Evolutionary conservation across 2,797 vertebrate genomes (phyloP).

Genomic region (Tachyglossus aculeatus): DNA sequence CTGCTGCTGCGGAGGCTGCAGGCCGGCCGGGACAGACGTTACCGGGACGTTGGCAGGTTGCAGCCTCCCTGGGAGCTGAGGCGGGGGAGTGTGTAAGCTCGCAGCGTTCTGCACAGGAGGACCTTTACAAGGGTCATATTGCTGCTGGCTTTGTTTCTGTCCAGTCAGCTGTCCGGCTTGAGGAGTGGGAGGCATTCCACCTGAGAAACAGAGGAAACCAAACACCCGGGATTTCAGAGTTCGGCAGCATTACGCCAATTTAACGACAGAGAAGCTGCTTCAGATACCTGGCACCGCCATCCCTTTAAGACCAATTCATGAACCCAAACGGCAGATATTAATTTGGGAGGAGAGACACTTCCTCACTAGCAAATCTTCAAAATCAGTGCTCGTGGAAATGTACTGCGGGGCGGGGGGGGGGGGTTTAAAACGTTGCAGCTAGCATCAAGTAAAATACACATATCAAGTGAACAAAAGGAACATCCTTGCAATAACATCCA

Average conservation of each 20-base stretch:
- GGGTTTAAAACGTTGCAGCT: background rate
- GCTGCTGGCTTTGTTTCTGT: slow-evolving; percentile 86
- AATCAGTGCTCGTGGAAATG: rapidly evolving
- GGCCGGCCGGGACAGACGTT: slow-evolving; percentile 60
- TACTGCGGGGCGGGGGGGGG: no score
- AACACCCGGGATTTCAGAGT: background rate
- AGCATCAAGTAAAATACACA: slow-evolving; percentile 4
- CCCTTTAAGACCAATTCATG: background rate
- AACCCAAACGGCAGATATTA: background rate
- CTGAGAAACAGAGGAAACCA: slow-evolving; percentile 65
- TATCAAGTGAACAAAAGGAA: slow-evolving; percentile 11
- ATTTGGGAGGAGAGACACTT: background rate
- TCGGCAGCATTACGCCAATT: background rate
- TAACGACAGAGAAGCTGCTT: background rate
- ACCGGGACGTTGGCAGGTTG: slow-evolving; percentile 76
- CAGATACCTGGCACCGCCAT: background rate
- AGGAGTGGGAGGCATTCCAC: slow-evolving; percentile 83
- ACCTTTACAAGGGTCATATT: slow-evolving; percentile 88
- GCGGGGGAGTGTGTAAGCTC: slow-evolving; percentile 82
- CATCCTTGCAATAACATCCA: slow-evolving; percentile 18
- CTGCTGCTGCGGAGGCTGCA: slow-evolving; percentile 78
- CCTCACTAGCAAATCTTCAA: rapidly evolving
- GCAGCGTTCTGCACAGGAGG: slow-evolving; percentile 88
- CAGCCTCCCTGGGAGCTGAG: slow-evolving; percentile 82
- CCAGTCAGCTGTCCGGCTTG: slow-evolving; percentile 81